Percentiles rank a stretch among this genome's conserved stretches.
phyloP scores from a whole-genome alignment of 2,113 vertebrate species.

The Ia io region DNA sequence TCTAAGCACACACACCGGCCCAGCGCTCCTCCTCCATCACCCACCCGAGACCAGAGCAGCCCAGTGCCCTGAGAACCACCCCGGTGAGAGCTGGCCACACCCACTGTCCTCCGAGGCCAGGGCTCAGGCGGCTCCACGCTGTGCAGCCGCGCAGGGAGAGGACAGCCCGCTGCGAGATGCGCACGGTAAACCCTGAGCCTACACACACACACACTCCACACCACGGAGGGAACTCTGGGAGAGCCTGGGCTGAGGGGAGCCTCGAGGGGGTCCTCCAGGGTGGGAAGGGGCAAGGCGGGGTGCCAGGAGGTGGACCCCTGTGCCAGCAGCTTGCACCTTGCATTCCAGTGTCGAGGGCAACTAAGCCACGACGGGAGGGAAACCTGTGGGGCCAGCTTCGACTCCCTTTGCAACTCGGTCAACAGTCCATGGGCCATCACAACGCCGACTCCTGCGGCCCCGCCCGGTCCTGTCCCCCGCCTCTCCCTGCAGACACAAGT shows the following conservation, averaged over 20 bases:
- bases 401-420: neutral
- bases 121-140: neutral
- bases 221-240: neutral
- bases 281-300: neutral
- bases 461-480: neutral
- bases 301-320: fast-evolving
- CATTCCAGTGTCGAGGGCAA: neutral
- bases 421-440: neutral
- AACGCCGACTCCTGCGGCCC: neutral
- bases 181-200: neutral
- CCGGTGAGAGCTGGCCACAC: neutral
- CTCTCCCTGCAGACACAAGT: neutral
- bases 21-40: neutral
- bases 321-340: neutral
- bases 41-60: neutral
- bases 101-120: neutral
- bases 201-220: neutral
- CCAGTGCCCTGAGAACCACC: neutral
- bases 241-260: no score
- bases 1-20: fast-evolving
- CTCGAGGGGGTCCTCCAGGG: neutral
- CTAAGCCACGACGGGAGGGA: neutral
- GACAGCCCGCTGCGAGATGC: no score
- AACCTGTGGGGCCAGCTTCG: neutral
- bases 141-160: no score